Percentiles rank a stretch among this genome's conserved stretches.
phyloP scores from a whole-genome alignment of 2,113 vertebrate species.

The Grammomys surdaster region DNA sequence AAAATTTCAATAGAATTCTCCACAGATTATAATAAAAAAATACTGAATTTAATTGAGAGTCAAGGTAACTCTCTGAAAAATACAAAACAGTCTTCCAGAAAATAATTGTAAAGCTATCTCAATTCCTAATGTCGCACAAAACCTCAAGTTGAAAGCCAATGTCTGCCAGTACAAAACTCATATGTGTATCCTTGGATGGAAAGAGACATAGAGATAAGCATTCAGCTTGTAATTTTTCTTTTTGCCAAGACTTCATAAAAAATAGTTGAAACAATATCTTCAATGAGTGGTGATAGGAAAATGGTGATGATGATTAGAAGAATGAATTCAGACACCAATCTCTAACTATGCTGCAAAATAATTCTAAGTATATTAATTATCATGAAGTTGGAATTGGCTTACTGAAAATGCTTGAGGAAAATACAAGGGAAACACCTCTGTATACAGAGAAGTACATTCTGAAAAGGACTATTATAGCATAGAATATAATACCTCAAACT shows the following conservation, averaged over 20 bases:
- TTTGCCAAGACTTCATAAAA: neutral
- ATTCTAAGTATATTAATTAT: neutral
- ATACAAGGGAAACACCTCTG: neutral
- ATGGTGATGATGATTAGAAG: neutral
- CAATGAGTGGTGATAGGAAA: fast-evolving
- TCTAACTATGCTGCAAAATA: neutral
- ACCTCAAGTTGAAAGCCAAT: neutral
- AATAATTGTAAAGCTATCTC: neutral
- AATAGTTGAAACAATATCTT: too few species aligned
- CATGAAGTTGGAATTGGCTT: neutral
- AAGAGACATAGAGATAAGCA: neutral
- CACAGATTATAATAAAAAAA: neutral
- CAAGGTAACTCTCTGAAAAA: neutral
- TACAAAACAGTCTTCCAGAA: neutral
- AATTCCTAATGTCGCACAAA: neutral
- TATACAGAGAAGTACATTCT: neutral
- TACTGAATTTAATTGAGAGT: neutral
- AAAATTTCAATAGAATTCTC: neutral
- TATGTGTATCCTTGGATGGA: neutral
- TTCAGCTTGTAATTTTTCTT: neutral
- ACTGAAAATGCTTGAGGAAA: too few species aligned
- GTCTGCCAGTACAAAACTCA: neutral
- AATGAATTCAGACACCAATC: neutral
- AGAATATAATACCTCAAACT: neutral
- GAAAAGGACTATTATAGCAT: neutral